Evolutionary conservation across 1,140 invertebrate species (phyloP).

Genomic region (Procambarus virginalis): DNA sequence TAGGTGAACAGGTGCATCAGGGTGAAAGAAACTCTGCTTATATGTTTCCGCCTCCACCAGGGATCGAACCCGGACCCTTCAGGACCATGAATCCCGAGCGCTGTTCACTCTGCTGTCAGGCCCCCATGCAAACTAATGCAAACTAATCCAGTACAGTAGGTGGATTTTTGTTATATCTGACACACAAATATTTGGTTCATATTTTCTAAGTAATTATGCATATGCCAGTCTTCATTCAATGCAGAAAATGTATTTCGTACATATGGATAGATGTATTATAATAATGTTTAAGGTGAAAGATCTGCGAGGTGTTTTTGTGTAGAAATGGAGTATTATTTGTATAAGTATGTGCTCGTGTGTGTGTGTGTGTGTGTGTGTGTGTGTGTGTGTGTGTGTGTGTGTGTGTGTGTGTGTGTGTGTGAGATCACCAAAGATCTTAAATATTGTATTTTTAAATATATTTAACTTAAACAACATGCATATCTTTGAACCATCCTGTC

Average conservation of each 20-base stretch:
- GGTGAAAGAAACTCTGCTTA: too few relatives aligned
- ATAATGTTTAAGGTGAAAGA: not conserved
- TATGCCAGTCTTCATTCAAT: not conserved
- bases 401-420: not conserved
- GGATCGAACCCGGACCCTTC: too few relatives aligned
- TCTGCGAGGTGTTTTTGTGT: not conserved
- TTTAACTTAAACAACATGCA: not conserved
- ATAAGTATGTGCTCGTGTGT: too few relatives aligned
- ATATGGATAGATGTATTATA: not conserved
- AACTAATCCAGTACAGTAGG: not conserved
- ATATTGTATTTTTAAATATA: slow-evolving; percentile 18
- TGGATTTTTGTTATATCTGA: not conserved
- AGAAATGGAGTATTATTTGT: not conserved
- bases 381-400: not conserved
- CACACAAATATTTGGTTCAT: not conserved
- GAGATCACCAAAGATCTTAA: slow-evolving; percentile 2
- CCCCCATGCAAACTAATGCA: not conserved
- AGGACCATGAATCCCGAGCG: too few relatives aligned
- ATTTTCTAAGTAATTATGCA: not conserved
- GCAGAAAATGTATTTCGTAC: not conserved
- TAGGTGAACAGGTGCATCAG: too few relatives aligned
- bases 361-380: not conserved
- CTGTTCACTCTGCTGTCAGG: too few relatives aligned
- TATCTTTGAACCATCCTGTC: not conserved
- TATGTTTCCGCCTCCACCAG: too few relatives aligned